phyloP scores from a whole-genome alignment of 1,140 invertebrate genomes.

The Hylaeus volcanicus region DNA sequence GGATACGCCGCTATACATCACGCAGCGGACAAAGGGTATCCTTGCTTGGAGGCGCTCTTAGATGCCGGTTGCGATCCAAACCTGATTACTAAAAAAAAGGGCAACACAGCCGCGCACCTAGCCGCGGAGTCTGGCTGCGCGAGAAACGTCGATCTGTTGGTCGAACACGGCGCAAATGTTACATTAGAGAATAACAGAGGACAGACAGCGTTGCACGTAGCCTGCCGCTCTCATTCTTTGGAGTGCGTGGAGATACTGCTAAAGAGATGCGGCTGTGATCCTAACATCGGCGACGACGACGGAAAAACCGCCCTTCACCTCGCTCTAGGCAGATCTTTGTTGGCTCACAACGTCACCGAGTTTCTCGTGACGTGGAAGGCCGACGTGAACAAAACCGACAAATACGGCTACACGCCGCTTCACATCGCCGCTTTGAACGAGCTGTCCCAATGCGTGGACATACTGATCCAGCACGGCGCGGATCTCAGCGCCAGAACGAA shows the following conservation, averaged over 20 bases:
- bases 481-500: constrained; percentile 91
- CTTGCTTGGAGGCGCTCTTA: constrained; percentile 86
- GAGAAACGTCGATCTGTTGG: constrained; percentile 86
- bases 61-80: constrained; percentile 83
- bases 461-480: constrained; percentile 90
- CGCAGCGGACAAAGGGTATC: constrained; percentile 87
- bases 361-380: constrained; percentile 88
- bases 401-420: constrained; percentile 93
- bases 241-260: constrained; percentile 89
- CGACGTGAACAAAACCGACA: constrained; percentile 91
- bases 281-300: constrained; percentile 89
- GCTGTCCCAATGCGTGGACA: constrained; percentile 90
- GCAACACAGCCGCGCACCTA: constrained; percentile 88
- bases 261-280: constrained; percentile 86
- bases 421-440: constrained; percentile 93
- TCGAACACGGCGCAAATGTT: constrained; percentile 87
- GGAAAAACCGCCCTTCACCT: constrained; percentile 89
- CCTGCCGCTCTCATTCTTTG: constrained; percentile 87
- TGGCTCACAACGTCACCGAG: constrained; percentile 89
- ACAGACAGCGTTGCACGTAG: constrained; percentile 89
- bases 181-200: constrained; percentile 87
- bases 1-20: constrained; percentile 89
- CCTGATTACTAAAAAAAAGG: constrained; percentile 84
- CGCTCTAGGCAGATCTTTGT: constrained; percentile 87
- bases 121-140: constrained; percentile 89